phyloP scores from a whole-genome alignment of 1,140 invertebrate species.

The Triops cancriformis region DNA sequence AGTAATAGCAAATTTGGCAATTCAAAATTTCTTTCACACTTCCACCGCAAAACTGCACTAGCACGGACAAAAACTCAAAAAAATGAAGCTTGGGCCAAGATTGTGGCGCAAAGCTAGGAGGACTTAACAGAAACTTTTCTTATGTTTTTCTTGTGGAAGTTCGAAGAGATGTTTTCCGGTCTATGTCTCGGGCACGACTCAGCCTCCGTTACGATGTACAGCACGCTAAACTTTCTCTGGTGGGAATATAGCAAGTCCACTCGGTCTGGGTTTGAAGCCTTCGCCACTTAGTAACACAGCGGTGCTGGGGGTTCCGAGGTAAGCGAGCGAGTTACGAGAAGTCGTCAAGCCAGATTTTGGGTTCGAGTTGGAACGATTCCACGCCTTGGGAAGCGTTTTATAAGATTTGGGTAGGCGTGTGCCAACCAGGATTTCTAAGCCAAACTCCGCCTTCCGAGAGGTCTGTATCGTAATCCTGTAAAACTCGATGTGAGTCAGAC shows the following conservation, averaged over 20 bases:
- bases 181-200: slow-evolving; percentile 8
- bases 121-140: not conserved
- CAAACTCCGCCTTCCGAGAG: not conserved
- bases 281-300: not conserved
- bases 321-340: not conserved
- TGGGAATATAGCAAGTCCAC: not conserved
- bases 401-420: not conserved
- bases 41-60: not conserved
- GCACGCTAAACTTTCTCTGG: slow-evolving; percentile 12
- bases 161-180: not conserved
- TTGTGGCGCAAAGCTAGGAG: not conserved
- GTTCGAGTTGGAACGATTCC: not conserved
- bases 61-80: not conserved
- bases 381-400: not conserved
- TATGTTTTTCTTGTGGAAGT: not conserved
- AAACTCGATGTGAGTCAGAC: not conserved
- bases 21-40: not conserved
- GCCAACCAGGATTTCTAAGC: not conserved
- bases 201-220: not conserved
- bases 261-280: not conserved
- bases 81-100: not conserved
- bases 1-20: not conserved
- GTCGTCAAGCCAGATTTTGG: not conserved
- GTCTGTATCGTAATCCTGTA: not conserved
- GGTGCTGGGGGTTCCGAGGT: not conserved